phyloP scores from a whole-genome alignment of 2,888 invertebrate genomes.

The Capitulum mitella region DNA sequence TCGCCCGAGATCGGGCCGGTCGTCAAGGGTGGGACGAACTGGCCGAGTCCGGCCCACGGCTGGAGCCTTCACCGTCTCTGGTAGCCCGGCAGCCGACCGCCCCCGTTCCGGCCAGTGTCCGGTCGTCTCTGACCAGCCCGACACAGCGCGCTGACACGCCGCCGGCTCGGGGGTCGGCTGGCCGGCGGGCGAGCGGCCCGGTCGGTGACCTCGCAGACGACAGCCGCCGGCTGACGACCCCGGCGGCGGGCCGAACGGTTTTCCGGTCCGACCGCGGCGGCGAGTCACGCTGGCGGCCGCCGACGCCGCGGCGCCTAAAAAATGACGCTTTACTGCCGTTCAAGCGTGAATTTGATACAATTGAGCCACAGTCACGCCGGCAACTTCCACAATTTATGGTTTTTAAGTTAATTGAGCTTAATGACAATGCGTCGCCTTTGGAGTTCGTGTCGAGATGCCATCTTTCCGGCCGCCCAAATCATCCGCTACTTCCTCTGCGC shows the following conservation, averaged over 20 bases:
- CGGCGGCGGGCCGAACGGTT: background rate
- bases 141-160: too few species aligned
- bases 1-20: background rate
- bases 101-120: background rate
- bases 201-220: background rate
- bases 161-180: too few species aligned
- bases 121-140: too few species aligned
- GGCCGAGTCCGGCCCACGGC: too few species aligned
- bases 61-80: too few species aligned
- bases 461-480: background rate
- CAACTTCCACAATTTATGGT: background rate
- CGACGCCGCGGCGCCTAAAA: too few species aligned
- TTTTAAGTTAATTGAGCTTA: slow-evolving; percentile 8
- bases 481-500: background rate
- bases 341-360: background rate
- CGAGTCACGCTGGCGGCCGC: background rate
- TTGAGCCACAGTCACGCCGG: slow-evolving; percentile 1
- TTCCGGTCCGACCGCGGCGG: background rate
- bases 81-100: too few species aligned
- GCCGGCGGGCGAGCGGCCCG: background rate
- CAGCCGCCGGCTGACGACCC: background rate
- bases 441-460: background rate
- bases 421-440: background rate
- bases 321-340: background rate
- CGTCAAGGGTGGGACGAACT: too few species aligned